Conservation (phyloP, 2,797 vertebrate species). For the Acanthurus lineatus region DNA sequence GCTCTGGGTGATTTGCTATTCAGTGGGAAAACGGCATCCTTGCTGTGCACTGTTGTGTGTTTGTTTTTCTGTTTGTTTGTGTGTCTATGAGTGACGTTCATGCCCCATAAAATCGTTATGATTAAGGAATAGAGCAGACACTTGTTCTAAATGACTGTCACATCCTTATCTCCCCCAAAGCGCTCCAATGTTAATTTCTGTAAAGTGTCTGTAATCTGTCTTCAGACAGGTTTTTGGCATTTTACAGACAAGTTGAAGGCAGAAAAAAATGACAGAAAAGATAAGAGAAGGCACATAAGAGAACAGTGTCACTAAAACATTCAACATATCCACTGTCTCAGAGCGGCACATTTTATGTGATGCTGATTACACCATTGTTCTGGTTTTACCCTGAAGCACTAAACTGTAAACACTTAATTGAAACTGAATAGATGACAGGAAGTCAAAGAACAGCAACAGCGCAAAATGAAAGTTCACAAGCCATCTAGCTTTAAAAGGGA, state of each 20-base stretch:
- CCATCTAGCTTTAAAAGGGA: constrained; percentile 11
- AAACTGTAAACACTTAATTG: constrained; percentile 39
- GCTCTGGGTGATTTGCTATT: constrained; percentile 64
- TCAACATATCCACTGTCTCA: constrained; percentile 21
- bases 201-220: constrained; percentile 55
- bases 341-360: constrained; percentile 19
- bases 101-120: constrained; percentile 44
- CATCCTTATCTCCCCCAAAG: constrained; percentile 60
- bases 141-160: constrained; percentile 55
- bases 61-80: constrained; percentile 17
- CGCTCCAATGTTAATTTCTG: constrained; percentile 68
- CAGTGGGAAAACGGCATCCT: constrained; percentile 58
- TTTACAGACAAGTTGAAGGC: constrained; percentile 59
- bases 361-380: constrained; percentile 41
- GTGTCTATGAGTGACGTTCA: constrained; percentile 43
- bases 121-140: constrained; percentile 62
- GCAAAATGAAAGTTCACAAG: constrained; percentile 14
- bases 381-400: constrained; percentile 33
- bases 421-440: constrained; percentile 34
- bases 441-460: constrained; percentile 23
- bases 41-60: constrained; percentile 32
- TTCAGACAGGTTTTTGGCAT: constrained; percentile 63
- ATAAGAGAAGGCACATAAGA: constrained; percentile 34
- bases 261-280: constrained; percentile 35
- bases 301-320: constrained; percentile 10